Evolutionary conservation across 2,113 vertebrate genomes (phyloP).

Genomic region (Lepus timidus): DNA sequence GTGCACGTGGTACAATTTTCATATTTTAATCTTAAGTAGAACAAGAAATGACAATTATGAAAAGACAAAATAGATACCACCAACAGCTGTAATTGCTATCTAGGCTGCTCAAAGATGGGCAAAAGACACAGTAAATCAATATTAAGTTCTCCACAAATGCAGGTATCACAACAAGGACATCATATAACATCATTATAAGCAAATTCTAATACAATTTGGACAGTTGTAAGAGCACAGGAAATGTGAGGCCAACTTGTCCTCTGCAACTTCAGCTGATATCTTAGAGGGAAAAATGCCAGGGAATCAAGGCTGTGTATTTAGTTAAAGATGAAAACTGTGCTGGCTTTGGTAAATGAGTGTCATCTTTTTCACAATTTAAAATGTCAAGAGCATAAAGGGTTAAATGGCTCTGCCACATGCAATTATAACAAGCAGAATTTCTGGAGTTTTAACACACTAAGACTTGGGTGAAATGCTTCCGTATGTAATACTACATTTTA

Average conservation of each 20-base stretch:
- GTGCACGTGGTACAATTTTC: conserved; percentile 87
- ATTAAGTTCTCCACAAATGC: conserved; percentile 87
- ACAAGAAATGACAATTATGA: conserved; percentile 91
- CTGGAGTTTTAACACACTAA: conserved; percentile 45
- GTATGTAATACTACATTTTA: conserved; percentile 33
- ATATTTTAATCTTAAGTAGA: conserved; percentile 91
- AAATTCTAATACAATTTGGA: conserved; percentile 88
- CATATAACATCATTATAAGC: conserved; percentile 91
- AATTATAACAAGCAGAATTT: conserved; percentile 41
- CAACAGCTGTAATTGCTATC: conserved; percentile 90
- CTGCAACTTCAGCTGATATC: conserved; percentile 73
- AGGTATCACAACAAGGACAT: conserved; percentile 87
- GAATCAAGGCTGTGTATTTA: conserved; percentile 56
- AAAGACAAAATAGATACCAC: conserved; percentile 90
- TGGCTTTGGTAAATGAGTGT: conserved; percentile 42
- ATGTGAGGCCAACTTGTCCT: conserved; percentile 79
- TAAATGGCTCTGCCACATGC: conserved; percentile 50
- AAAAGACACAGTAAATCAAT: conserved; percentile 90
- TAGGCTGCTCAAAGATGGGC: conserved; percentile 84
- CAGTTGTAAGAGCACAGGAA: conserved; percentile 82
- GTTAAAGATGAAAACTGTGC: conserved; percentile 7
- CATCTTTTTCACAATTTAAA: conserved; percentile 35
- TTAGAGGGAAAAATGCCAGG: conserved; percentile 46
- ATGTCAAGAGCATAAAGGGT: conserved; percentile 59
- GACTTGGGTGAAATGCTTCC: conserved; percentile 39